Conservation (phyloP, 1,140 invertebrate genomes). For the Yoshiicerus persimilis region DNA sequence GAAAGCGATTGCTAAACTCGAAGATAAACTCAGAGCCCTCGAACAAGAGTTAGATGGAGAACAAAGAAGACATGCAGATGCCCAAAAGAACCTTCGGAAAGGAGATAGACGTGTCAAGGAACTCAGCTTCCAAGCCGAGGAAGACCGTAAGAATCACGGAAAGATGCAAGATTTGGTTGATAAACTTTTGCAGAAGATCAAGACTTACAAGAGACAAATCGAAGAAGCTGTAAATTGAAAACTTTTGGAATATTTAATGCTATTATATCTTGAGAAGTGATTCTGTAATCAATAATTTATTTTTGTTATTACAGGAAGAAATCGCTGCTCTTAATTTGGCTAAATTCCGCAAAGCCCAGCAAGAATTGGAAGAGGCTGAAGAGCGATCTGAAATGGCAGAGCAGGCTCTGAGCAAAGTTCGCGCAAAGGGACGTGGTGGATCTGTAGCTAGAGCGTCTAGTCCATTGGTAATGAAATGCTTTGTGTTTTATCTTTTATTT, state of each 20-base stretch:
- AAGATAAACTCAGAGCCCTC: constrained; percentile 91
- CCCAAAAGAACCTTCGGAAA: constrained; percentile 93
- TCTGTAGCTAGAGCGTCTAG: background rate
- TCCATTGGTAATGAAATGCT: background rate
- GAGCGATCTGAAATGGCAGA: constrained; percentile 59
- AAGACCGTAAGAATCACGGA: constrained; percentile 97
- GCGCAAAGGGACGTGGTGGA: constrained; percentile 8
- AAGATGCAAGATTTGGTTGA: constrained; percentile 97
- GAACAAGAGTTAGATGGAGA: constrained; percentile 92
- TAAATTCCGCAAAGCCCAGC: constrained; percentile 98
- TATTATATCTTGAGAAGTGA: background rate
- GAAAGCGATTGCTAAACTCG: constrained; percentile 93
- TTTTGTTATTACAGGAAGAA: constrained; percentile 69
- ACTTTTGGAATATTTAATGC: background rate
- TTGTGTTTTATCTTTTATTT: no score
- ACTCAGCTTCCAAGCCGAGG: constrained; percentile 92
- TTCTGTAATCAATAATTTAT: background rate
- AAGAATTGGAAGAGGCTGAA: constrained; percentile 97
- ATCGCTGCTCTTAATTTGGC: constrained; percentile 62
- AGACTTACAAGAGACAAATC: constrained; percentile 99
- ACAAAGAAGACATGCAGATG: constrained; percentile 81
- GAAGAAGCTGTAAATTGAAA: constrained; percentile 78
- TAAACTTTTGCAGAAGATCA: constrained; percentile 99
- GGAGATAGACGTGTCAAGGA: constrained; percentile 90
- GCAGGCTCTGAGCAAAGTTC: constrained; percentile 29